Evolutionary conservation across 2,888 invertebrate species (phyloP).

Genomic region (Latrodectus hesperus): DNA sequence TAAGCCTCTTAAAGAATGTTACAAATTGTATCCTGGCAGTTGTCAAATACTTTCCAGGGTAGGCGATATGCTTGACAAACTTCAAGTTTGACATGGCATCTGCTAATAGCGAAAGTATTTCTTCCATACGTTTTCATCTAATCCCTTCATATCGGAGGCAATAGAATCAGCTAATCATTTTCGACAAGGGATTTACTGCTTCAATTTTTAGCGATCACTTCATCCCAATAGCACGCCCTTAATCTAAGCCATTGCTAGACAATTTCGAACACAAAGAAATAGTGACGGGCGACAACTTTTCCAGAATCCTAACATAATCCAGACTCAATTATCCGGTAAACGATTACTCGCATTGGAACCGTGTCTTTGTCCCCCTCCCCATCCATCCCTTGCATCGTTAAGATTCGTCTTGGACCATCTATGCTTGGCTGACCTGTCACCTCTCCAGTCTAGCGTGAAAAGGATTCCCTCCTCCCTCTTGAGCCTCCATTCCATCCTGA

Average conservation of each 20-base stretch:
- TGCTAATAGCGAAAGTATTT: no score
- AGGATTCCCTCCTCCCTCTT: slow-evolving; percentile 45
- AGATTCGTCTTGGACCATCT: slow-evolving; percentile 32
- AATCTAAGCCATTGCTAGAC: background rate
- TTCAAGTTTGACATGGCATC: no score
- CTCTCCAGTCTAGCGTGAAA: slow-evolving; percentile 53
- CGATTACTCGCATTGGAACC: slow-evolving; percentile 27
- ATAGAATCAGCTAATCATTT: no score
- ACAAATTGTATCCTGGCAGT: no score
- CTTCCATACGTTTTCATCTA: no score
- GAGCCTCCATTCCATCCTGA: slow-evolving; percentile 11
- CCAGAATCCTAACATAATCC: slow-evolving; percentile 54
- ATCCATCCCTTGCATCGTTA: slow-evolving; percentile 7
- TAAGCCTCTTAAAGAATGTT: no score
- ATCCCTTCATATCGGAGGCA: no score
- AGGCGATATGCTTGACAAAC: no score
- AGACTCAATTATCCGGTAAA: slow-evolving; percentile 65
- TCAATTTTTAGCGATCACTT: background rate
- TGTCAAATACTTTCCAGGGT: no score
- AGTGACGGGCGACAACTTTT: slow-evolving; percentile 48
- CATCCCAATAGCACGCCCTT: background rate
- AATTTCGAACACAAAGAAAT: background rate
- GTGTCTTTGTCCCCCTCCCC: background rate
- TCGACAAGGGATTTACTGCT: background rate
- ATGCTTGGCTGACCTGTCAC: slow-evolving; percentile 64